These are phyloP conservation scores for Poecilia gillii DNA, from an alignment of 2,797 vertebrate species.

Conservation along the genomic window DNA sequence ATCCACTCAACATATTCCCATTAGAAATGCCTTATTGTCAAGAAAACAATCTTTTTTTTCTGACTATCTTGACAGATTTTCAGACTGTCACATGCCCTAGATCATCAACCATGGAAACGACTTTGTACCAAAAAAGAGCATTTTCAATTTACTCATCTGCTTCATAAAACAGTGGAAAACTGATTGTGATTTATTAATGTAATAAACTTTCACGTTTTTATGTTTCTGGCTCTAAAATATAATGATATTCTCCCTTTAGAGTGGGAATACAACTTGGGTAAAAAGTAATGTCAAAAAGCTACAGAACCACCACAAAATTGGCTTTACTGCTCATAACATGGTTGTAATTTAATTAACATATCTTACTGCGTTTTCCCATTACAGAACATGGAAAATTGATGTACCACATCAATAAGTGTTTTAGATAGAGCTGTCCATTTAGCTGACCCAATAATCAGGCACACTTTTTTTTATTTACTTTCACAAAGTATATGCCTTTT, in stretches of 20 bases:
- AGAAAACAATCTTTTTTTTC: not conserved
- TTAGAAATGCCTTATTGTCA: not conserved
- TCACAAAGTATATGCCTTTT: constrained; percentile 69
- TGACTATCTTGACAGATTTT: not conserved
- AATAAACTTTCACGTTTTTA: not conserved
- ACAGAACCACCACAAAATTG: constrained; percentile 48
- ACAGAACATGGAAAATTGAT: constrained; percentile 62
- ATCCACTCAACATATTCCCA: not conserved
- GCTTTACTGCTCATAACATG: constrained; percentile 45
- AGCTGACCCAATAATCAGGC: constrained; percentile 59
- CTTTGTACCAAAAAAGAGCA: not conserved
- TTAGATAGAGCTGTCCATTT: constrained; percentile 60
- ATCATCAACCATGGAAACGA: not conserved
- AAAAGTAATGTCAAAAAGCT: constrained; percentile 26
- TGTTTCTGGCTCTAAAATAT: not conserved
- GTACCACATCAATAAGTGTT: constrained; percentile 66
- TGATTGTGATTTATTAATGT: not conserved
- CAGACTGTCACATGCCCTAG: not conserved
- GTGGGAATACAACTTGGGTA: not conserved
- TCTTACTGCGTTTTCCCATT: constrained; percentile 59
- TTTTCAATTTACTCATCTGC: not conserved
- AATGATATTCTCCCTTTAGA: not conserved
- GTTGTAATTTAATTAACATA: constrained; percentile 64
- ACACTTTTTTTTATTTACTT: constrained; percentile 74
- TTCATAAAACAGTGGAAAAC: not conserved